These are phyloP conservation scores for Perognathus longimembris DNA, from an alignment of 2,113 vertebrate genomes.

Conservation along the genomic window DNA sequence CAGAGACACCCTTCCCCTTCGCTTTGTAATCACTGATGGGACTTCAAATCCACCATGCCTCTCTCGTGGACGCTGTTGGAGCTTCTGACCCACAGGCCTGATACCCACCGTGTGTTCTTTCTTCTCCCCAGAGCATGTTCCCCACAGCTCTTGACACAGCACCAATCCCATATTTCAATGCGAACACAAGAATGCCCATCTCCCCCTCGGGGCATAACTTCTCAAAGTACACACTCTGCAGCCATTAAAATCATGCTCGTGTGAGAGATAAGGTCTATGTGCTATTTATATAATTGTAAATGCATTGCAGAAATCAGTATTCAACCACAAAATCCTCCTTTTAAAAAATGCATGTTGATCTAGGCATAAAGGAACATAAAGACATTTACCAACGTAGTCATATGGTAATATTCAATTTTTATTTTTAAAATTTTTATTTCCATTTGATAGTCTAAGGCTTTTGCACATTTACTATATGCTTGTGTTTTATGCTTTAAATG, in stretches of 20 bases:
- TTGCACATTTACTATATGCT: neutral
- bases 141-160: neutral
- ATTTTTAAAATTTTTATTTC: neutral
- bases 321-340: neutral
- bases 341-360: neutral
- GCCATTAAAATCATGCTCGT: neutral
- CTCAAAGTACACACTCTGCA: neutral
- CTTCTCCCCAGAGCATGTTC: neutral
- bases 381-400: neutral
- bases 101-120: neutral
- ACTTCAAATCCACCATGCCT: neutral
- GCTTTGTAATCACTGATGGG: neutral
- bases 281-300: slow-evolving; percentile 20
- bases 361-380: neutral
- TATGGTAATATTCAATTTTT: neutral
- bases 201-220: neutral
- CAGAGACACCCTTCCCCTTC: neutral
- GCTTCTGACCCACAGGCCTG: neutral
- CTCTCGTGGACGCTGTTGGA: neutral
- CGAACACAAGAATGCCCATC: neutral
- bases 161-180: neutral
- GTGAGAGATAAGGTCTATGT: neutral
- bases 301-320: neutral
- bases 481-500: neutral
- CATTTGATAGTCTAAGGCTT: slow-evolving; percentile 27